These are phyloP conservation scores for Decapterus maruadsi DNA, from an alignment of 2,797 vertebrate species.

Conservation along the genomic window DNA sequence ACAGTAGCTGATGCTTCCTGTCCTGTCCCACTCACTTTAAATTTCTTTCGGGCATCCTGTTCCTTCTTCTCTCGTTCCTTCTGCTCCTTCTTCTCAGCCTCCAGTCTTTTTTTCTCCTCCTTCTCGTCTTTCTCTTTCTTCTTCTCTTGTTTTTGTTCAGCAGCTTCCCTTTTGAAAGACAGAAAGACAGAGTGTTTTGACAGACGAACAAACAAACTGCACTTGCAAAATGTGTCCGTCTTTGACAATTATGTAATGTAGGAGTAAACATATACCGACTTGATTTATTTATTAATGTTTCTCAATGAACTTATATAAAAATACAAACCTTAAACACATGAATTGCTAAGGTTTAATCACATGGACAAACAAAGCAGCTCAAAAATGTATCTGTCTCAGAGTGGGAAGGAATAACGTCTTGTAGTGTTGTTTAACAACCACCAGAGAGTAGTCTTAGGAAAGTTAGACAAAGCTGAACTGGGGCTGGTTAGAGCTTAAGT, in stretches of 20 bases:
- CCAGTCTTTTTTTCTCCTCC: conserved; percentile 88
- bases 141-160: conserved; percentile 84
- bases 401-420: background rate
- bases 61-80: conserved; percentile 95
- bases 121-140: conserved; percentile 89
- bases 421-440: conserved; percentile 45
- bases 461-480: background rate
- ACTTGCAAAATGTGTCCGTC: no score
- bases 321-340: no score
- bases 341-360: no score
- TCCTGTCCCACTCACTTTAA: conserved; percentile 89
- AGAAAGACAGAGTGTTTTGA: background rate
- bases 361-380: no score
- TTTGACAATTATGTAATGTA: no score
- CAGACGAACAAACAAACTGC: background rate
- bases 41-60: conserved; percentile 92
- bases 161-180: conserved; percentile 62
- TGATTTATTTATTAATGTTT: no score
- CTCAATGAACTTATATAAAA: no score
- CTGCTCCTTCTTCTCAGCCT: conserved; percentile 91
- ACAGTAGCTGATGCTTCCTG: background rate
- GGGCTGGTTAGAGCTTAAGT: background rate
- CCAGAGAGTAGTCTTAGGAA: conserved; percentile 24
- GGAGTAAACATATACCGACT: no score
- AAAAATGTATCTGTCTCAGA: background rate